Evolutionary conservation across 2,797 vertebrate species (phyloP).

Genomic region (Dromococcyx pavoninus): DNA sequence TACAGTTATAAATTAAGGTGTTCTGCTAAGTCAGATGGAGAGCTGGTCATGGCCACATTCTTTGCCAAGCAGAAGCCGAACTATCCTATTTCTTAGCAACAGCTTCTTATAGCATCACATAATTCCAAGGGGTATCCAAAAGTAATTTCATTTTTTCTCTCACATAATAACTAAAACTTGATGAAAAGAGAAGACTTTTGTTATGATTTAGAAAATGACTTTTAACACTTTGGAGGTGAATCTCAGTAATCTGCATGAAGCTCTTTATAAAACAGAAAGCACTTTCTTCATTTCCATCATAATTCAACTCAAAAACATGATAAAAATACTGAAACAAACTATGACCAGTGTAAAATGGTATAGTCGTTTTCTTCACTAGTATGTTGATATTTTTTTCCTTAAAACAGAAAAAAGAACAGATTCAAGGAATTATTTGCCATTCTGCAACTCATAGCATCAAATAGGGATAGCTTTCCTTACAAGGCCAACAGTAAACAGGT

Average conservation of each 20-base stretch:
- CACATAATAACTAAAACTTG: conserved; percentile 28
- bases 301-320: conserved; percentile 18
- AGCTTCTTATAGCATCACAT: conserved; percentile 10
- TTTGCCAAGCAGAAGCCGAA: conserved; percentile 16
- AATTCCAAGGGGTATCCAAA: conserved; percentile 57
- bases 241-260: conserved; percentile 41
- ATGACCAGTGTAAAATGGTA: background rate
- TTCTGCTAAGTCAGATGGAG: conserved; percentile 13
- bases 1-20: conserved; percentile 50
- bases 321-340: background rate
- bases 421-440: background rate
- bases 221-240: conserved; percentile 36
- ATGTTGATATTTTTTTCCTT: background rate
- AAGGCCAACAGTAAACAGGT: background rate
- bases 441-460: background rate
- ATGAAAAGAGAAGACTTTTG: conserved; percentile 34
- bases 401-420: background rate
- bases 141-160: conserved; percentile 54
- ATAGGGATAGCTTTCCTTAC: background rate
- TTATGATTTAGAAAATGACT: conserved; percentile 53
- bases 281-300: background rate
- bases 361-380: background rate
- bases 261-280: conserved; percentile 31
- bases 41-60: background rate
- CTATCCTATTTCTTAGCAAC: conserved; percentile 36